Conservation (phyloP, 2,113 vertebrate species). For the Labrus mixtus region DNA sequence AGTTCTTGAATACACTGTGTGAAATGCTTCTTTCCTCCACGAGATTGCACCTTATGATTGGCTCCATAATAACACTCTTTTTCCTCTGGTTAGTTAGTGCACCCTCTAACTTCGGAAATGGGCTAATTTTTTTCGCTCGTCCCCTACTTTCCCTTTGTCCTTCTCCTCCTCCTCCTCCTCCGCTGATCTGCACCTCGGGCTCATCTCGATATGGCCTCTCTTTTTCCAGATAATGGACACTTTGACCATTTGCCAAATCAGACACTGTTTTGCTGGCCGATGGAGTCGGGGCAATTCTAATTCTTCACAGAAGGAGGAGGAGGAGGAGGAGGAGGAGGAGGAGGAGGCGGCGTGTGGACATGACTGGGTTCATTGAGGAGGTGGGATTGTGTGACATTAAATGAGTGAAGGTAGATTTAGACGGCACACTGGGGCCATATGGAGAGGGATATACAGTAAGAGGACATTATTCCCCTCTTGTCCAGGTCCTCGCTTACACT, state of each 20-base stretch:
- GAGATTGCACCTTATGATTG: constrained; percentile 71
- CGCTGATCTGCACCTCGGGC: constrained; percentile 77
- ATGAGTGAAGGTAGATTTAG: constrained; percentile 72
- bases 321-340: too few relatives aligned
- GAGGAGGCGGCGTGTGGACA: constrained; percentile 51
- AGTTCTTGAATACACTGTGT: background rate
- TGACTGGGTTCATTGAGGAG: constrained; percentile 71
- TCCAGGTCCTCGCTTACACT: constrained; percentile 74
- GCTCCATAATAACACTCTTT: constrained; percentile 74
- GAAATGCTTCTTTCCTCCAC: background rate
- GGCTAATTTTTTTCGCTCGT: constrained; percentile 85
- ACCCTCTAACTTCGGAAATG: constrained; percentile 80
- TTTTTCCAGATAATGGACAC: constrained; percentile 88
- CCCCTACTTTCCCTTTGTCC: constrained; percentile 70
- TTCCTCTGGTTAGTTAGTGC: constrained; percentile 80
- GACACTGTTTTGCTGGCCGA: constrained; percentile 84
- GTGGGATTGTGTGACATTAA: constrained; percentile 71
- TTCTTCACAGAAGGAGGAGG: constrained; percentile 86
- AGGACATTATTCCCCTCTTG: constrained; percentile 90
- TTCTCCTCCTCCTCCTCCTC: constrained; percentile 73
- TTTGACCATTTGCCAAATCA: constrained; percentile 89
- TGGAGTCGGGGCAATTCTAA: constrained; percentile 85
- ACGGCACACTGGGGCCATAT: constrained; percentile 52
- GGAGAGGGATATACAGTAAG: constrained; percentile 87
- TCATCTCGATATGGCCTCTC: constrained; percentile 88